These are phyloP conservation scores for Nomada goodeniana DNA, from an alignment of 2,888 invertebrate species.

Conservation along the genomic window DNA sequence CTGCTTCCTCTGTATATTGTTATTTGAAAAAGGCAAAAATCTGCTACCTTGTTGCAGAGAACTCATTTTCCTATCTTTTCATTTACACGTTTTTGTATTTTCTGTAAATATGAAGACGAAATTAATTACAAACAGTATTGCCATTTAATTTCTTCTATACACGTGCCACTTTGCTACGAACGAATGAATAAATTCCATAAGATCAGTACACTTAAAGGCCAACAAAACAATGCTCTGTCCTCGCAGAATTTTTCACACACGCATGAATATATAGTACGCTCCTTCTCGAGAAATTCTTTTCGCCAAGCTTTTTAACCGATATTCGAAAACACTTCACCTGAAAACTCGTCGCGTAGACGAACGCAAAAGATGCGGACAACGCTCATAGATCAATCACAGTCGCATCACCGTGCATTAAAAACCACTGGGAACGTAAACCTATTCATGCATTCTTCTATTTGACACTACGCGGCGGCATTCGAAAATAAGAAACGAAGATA, in stretches of 20 bases:
- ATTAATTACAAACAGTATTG: background rate
- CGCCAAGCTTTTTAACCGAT: background rate
- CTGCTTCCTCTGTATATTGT: constrained; percentile 87
- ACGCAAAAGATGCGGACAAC: constrained; percentile 6
- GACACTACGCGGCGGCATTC: constrained; percentile 57
- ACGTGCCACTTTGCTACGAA: background rate
- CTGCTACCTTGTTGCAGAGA: constrained; percentile 88
- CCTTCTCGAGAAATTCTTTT: background rate
- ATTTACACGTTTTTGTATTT: constrained; percentile 83
- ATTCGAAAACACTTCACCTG: background rate
- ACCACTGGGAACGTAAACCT: constrained; percentile 57
- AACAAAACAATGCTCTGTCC: background rate
- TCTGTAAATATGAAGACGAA: constrained; percentile 79
- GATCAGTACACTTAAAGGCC: background rate
- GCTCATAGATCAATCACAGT: constrained; percentile 38
- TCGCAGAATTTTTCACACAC: background rate
- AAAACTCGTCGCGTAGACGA: background rate
- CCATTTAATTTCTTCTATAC: background rate
- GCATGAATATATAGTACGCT: background rate
- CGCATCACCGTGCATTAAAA: constrained; percentile 49
- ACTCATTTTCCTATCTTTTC: constrained; percentile 84
- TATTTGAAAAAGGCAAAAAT: constrained; percentile 86
- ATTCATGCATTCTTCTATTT: constrained; percentile 57
- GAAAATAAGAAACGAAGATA: constrained; percentile 41
- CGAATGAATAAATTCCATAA: no score